These are phyloP conservation scores for Nannoperca australis DNA, from an alignment of 2,797 vertebrate species.

Conservation along the genomic window DNA sequence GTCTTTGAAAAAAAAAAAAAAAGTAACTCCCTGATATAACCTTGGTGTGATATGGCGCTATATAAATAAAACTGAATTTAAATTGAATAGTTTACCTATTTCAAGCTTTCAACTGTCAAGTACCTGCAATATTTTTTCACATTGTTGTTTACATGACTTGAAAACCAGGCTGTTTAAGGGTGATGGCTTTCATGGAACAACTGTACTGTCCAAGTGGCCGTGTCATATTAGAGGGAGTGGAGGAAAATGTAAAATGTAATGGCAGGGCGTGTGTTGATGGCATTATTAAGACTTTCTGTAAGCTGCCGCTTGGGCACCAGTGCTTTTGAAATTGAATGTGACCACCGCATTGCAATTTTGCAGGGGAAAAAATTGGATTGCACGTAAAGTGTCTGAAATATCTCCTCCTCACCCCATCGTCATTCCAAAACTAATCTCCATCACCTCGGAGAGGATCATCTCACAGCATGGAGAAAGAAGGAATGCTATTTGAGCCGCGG, in stretches of 20 bases:
- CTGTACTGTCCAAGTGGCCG: neutral
- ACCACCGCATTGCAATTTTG: constrained; percentile 8
- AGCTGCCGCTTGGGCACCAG: neutral
- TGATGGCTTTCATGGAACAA: neutral
- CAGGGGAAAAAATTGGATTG: constrained; percentile 12
- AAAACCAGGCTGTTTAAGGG: too few species aligned
- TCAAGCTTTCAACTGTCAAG: neutral
- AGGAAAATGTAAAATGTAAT: neutral
- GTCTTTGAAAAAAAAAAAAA: too few species aligned
- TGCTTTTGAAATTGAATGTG: constrained; percentile 14
- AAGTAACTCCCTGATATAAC: too few species aligned
- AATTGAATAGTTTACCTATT: neutral
- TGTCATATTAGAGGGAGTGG: neutral
- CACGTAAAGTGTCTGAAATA: constrained; percentile 20
- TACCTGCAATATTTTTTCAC: neutral
- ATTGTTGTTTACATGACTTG: neutral
- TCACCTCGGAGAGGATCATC: constrained; percentile 49
- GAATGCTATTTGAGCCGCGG: constrained; percentile 10
- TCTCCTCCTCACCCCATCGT: constrained; percentile 10
- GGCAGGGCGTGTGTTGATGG: neutral
- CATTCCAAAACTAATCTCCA: constrained; percentile 46
- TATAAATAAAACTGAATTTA: too few species aligned
- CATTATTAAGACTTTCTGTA: constrained; percentile 29
- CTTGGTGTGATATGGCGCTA: too few species aligned
- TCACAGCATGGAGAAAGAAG: constrained; percentile 32